Evolutionary conservation across 2,797 vertebrate genomes (phyloP), one percentile per base, ranked within the genome.

Genomic region (Chelon labrosus): DNA sequence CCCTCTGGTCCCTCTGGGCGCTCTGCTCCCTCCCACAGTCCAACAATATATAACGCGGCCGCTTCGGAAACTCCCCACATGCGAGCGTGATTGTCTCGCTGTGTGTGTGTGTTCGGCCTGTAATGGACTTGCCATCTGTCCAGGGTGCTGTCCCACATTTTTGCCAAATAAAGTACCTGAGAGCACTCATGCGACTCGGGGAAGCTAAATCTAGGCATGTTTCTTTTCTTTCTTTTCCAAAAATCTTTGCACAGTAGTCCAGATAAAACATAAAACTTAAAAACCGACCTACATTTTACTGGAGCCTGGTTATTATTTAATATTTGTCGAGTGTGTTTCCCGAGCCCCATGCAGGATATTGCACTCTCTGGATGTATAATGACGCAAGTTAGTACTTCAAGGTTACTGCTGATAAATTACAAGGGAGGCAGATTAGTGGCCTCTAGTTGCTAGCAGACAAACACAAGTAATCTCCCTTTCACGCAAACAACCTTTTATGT

Each of bases 381-480:
- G 17, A 27, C 39, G 22, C 1, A 0, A 38, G 14, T 22, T 37
- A 22, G 74, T 4, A 35, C 35, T 61, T 79, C 70, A 79, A 79
- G 80, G 70, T 77, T 39, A 59, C 1, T 54, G 71, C 49, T 57
- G 74, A 69, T 55, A 37, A 71, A 66, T 46, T 59, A 71, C 62
- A 62, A 49, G 19, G 12, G 13, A 38, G 2, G 41, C 7, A 72
- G 54, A 72, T 78, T 80, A 59, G 63, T 60, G 70, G 76, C 53
- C 55, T 85, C 68, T 11, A 7, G 62, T 46, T 53, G 60, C 35
- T 3, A 38, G 41, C 51, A 67, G 61, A 70, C 57, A 75, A 71
- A 80, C 58, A 83, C 38, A 22, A 47, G 22, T 67, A 85, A 89
- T 84, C 86, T 78, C 37, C 27, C 50, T 31, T 55, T 38, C 50